Evolutionary conservation across 1,140 invertebrate genomes (phyloP), one percentile per base, ranked within the genome.

Genomic region (Lordiphosa clarofinis): DNA sequence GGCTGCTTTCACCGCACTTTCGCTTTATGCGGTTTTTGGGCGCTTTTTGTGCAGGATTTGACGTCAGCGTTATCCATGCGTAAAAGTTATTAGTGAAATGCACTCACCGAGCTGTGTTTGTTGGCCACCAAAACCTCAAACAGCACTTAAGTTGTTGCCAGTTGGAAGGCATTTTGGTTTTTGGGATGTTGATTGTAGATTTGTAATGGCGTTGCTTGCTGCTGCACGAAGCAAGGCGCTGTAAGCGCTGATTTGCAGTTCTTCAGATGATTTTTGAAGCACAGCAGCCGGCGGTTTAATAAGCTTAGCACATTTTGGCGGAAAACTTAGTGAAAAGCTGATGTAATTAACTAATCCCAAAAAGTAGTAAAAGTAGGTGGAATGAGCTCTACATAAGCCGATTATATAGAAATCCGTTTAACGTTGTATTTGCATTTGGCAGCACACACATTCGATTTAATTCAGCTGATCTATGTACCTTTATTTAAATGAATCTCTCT

Each of bases 71-170:
- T 71, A 76, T 56, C 67, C 76, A 72, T 81, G 76, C 76, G 75
- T 76, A 81, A 81, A 82, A 82, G 76, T 82, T 82, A 84, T 82
- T 82, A 84, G 67, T 84, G 56, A 61, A 68, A 76, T 81, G 67
- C 76, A 81, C 72, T 81, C 67, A 67, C 58, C 46, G 40, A 28
- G 43, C 50, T 44, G 5, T 64, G 56, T 71, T 81, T 81, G 71
- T 57, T 67, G 57, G 57, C 70, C 57, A 61, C 58, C 52, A 64
- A 84, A 82, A 73, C 78, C 76, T 64, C 76, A 76, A 82, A 73
- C 72, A 82, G 76, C 76, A 82, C 76, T 82, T 84, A 82, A 82
- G 76, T 73, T 81, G 71, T 64, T 81, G 72, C 72, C 71, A 68
- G 69, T 39, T 73, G 78, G 56, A 73, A 68, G 59, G 64, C 49